Evolutionary conservation across 2,888 invertebrate species (phyloP).

Genomic region (Elmis aenea): DNA sequence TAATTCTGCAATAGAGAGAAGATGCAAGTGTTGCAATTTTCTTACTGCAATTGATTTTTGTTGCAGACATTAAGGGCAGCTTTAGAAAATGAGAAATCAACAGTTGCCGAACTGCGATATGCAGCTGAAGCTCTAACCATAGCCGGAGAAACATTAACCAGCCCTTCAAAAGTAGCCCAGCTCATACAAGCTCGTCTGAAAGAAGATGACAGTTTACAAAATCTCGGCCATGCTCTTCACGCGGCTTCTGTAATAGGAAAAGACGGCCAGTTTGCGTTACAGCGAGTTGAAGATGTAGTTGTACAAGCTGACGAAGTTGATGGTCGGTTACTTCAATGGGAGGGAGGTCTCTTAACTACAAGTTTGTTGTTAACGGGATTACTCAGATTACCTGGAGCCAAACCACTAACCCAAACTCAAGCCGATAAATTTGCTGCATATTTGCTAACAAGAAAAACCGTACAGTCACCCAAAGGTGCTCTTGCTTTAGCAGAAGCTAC

Average conservation of each 20-base stretch:
- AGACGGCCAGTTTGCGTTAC: slow-evolving; percentile 61
- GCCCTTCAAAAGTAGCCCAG: slow-evolving; percentile 65
- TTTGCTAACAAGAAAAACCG: slow-evolving; percentile 82
- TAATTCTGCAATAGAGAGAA: background rate
- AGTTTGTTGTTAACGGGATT: slow-evolving; percentile 56
- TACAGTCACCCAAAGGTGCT: slow-evolving; percentile 80
- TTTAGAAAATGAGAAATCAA: slow-evolving; percentile 62
- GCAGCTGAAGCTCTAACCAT: slow-evolving; percentile 65
- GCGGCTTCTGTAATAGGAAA: slow-evolving; percentile 71
- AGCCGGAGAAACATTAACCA: slow-evolving; percentile 60
- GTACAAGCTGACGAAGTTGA: slow-evolving; percentile 95
- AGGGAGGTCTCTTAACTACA: slow-evolving; percentile 81
- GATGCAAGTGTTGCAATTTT: background rate
- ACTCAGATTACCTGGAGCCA: slow-evolving; percentile 52
- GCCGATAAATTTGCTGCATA: slow-evolving; percentile 87
- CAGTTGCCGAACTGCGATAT: slow-evolving; percentile 68
- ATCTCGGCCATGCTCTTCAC: slow-evolving; percentile 79
- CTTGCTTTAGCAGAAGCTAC: slow-evolving; percentile 76
- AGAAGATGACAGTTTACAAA: slow-evolving; percentile 71
- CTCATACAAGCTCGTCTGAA: slow-evolving; percentile 72
- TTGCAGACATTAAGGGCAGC: slow-evolving; percentile 45
- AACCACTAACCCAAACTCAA: slow-evolving; percentile 71
- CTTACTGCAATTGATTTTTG: background rate
- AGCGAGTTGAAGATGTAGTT: slow-evolving; percentile 86
- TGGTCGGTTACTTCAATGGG: slow-evolving; percentile 82